Conservation (phyloP, 1,140 invertebrate genomes). For the Anoplophora glabripennis region DNA sequence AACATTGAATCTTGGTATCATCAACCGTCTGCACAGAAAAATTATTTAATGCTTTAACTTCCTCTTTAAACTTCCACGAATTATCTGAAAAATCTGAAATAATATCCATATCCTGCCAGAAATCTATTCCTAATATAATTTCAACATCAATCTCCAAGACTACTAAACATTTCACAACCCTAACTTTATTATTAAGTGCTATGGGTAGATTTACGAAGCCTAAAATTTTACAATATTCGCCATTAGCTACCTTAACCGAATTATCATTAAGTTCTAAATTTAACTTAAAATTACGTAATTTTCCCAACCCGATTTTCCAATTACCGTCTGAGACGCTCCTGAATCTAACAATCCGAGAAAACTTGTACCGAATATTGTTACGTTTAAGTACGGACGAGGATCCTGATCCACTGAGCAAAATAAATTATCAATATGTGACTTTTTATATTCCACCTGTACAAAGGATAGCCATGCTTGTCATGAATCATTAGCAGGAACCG, state of each 20-base stretch:
- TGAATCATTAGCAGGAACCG: no score
- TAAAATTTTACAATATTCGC: neutral
- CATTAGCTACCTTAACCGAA: no score
- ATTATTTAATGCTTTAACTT: neutral
- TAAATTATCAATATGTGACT: neutral
- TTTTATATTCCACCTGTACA: neutral
- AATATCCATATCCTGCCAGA: neutral
- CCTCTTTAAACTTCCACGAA: neutral
- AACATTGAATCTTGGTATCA: no score
- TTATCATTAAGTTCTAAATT: no score
- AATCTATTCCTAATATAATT: neutral
- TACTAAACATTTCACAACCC: neutral
- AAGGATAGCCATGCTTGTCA: neutral
- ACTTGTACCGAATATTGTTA: conserved; percentile 2
- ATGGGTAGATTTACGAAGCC: neutral
- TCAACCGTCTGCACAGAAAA: neutral
- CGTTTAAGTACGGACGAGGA: conserved; percentile 7
- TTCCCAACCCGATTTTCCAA: conserved; percentile 1
- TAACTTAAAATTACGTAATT: no score
- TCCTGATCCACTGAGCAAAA: neutral
- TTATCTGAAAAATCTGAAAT: neutral
- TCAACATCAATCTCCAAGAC: neutral
- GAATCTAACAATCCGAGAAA: conserved; percentile 4
- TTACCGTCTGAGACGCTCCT: conserved; percentile 3
- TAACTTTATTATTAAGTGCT: neutral